phyloP scores from a whole-genome alignment of 2,888 invertebrate species.

The Heliconius cydno region DNA sequence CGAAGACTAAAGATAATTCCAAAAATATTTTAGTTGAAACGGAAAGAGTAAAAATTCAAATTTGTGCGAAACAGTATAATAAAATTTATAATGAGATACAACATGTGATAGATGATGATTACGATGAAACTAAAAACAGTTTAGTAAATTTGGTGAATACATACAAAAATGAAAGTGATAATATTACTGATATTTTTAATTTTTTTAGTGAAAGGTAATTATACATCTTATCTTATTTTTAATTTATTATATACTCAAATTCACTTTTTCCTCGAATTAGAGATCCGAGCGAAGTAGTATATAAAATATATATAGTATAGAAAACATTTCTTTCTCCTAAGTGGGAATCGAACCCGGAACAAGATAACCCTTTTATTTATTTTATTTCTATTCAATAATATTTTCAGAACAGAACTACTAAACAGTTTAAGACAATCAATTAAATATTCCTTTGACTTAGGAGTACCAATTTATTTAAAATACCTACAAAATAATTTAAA shows the following conservation, averaged over 20 bases:
- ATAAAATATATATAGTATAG: no score
- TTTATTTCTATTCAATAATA: no score
- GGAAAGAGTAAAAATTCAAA: constrained; percentile 59
- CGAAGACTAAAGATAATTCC: constrained; percentile 58
- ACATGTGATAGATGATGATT: constrained; percentile 56
- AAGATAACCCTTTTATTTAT: no score
- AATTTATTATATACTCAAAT: no score
- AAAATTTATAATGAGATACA: constrained; percentile 60
- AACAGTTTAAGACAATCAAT: constrained; percentile 60
- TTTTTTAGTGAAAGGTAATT: constrained; percentile 65
- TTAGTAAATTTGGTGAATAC: constrained; percentile 56
- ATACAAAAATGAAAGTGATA: constrained; percentile 42
- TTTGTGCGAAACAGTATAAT: constrained; percentile 67
- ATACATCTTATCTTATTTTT: neutral
- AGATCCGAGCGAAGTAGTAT: no score
- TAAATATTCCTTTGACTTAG: constrained; percentile 68
- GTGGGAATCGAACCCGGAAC: no score
- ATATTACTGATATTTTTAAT: constrained; percentile 57
- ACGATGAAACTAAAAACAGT: constrained; percentile 55
- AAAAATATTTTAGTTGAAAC: constrained; percentile 63
- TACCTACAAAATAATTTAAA: constrained; percentile 70
- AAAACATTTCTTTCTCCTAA: no score
- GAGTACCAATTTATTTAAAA: constrained; percentile 68
- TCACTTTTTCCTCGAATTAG: no score
- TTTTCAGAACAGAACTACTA: constrained; percentile 63